Base-by-base conservation (phyloP, 2,888 invertebrate genomes). In the Ophion ventricosus region DNA sequence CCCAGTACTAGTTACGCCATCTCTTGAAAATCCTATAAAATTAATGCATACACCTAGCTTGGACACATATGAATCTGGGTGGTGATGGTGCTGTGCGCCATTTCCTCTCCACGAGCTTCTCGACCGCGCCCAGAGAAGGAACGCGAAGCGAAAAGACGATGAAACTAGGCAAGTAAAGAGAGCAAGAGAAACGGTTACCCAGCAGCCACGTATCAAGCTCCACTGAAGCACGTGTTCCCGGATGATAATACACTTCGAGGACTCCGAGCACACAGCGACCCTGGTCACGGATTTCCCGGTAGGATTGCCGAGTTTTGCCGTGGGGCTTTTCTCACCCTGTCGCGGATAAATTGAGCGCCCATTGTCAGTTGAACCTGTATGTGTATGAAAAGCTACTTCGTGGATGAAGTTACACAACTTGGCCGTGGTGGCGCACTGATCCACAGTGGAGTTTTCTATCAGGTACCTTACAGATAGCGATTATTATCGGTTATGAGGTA, bases 401-500 rank as follows among this genome's bases (percentile, higher is more conserved):
- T 2, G 25, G 54, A 23, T 25, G 7, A 10, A 56, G 35, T 75
- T 61, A 25, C 49, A 17, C 49, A 17, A 17, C 17, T 49, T 49
- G 17, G 49, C 49, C 1, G 4, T 17, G 4, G 49, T 14, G 49
- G 17, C 14, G 14, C 17, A 49, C 14, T 17, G 17, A 49, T 49
- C 49, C 17, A 25, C 17, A 72, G 59, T n/a, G 88, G 88, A 90
- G 89, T 89, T 88, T 88, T 86, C 87, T 88, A 90, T 89, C 88
- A 88, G 88, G 90, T 85, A 89, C 87, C 88, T 88, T 88, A 87
- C 87, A 35, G 7, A 87, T 88, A 89, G 73, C 89, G 88, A 90
- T 90, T 89, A 90, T 90, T 90, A 89, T 49, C 88, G 87, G 87
- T 88, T 87, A 88, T 81, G 86, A 82, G 87, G 87, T 86, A 86